These are phyloP conservation scores for Macrotus californicus DNA, from an alignment of 2,113 vertebrate genomes.

Conservation along the genomic window DNA sequence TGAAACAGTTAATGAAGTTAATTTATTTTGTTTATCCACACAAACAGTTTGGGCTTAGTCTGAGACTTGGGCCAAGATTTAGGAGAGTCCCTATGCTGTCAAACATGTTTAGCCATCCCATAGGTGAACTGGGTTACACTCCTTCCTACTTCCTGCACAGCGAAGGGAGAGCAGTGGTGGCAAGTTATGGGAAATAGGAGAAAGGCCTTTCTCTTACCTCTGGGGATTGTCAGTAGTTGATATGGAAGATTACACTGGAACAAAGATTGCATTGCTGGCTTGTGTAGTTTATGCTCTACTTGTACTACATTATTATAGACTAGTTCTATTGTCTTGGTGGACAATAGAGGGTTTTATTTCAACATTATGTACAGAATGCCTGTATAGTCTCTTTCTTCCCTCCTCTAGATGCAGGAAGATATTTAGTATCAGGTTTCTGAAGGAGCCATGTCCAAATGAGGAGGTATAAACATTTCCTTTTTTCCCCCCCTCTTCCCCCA, in stretches of 20 bases:
- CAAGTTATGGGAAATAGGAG: constrained; percentile 53
- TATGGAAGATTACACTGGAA: constrained; percentile 65
- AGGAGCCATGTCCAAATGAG: constrained; percentile 43
- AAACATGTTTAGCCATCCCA: constrained; percentile 49
- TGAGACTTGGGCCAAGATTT: background rate
- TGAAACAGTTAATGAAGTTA: background rate
- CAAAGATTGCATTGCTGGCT: constrained; percentile 65
- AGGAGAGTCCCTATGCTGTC: constrained; percentile 36
- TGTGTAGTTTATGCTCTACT: constrained; percentile 56
- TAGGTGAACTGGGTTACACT: background rate
- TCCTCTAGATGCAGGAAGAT: constrained; percentile 64
- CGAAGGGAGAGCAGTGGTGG: background rate
- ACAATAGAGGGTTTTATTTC: constrained; percentile 71
- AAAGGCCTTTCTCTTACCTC: constrained; percentile 57
- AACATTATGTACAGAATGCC: constrained; percentile 49
- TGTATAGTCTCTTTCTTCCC: constrained; percentile 62
- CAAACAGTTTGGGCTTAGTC: background rate
- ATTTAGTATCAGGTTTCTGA: constrained; percentile 60
- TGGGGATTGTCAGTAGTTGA: constrained; percentile 39
- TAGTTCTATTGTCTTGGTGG: constrained; percentile 61
- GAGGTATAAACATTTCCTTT: constrained; percentile 45
- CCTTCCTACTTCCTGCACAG: background rate
- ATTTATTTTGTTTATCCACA: background rate
- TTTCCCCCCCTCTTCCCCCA: background rate
- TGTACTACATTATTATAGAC: constrained; percentile 63